phyloP scores from a whole-genome alignment of 92 coral and sea anemone species.

The Plumapathes pennacea region DNA sequence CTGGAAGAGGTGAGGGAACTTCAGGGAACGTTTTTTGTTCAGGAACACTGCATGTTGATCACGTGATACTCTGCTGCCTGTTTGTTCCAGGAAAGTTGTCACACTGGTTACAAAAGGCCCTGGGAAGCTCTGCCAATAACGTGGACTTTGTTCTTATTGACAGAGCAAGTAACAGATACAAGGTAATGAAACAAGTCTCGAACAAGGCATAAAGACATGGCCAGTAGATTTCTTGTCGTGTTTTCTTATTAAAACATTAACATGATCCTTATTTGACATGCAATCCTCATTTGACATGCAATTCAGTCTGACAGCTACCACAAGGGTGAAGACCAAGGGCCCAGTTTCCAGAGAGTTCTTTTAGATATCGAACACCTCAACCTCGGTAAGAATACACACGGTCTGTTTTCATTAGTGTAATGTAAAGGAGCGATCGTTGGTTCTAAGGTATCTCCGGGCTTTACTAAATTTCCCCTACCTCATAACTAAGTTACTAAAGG shows the following conservation, averaged over 20 bases:
- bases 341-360: conserved; percentile 78
- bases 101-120: conserved; percentile 89
- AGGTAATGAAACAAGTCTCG: no score
- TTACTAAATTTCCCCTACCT: no score
- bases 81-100: conserved; percentile 74
- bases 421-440: no score
- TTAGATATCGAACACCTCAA: conserved; percentile 93
- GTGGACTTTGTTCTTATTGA: conserved; percentile 86
- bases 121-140: conserved; percentile 54
- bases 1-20: conserved; percentile 92
- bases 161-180: conserved; percentile 94
- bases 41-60: neutral
- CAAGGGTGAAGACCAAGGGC: conserved; percentile 83
- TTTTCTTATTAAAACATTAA: no score
- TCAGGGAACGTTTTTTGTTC: neutral
- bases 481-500: no score
- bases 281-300: no score
- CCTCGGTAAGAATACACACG: conserved; percentile 53
- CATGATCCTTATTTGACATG: no score
- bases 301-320: conserved; percentile 89
- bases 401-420: neutral
- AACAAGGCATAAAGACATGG: no score
- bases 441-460: no score
- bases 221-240: no score
- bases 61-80: neutral